Evolutionary conservation across 2,888 invertebrate species (phyloP).

Genomic region (Zaprionus bogoriensis): DNA sequence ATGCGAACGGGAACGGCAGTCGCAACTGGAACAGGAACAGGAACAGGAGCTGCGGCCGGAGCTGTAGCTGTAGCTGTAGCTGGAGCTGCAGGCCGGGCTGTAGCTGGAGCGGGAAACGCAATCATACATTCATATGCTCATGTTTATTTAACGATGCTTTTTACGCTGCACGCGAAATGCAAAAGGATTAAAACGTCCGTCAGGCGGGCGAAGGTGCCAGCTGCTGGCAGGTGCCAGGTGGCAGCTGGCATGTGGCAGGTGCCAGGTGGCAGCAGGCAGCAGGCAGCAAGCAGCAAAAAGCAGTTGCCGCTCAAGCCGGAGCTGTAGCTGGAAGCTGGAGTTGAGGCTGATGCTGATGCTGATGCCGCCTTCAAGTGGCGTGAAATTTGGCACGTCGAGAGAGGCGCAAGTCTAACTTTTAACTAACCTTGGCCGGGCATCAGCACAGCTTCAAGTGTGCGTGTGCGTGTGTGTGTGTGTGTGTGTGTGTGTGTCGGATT

Average conservation of each 20-base stretch:
- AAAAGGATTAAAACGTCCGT: conserved; percentile 68
- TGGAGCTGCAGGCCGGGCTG: background rate
- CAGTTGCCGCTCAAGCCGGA: conserved; percentile 2
- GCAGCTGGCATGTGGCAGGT: conserved; percentile 15
- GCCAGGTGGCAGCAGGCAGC: conserved; percentile 2
- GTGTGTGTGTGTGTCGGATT: conserved; percentile 11
- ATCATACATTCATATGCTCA: conserved; percentile 75
- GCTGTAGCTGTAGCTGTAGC: background rate
- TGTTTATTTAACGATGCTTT: conserved; percentile 77
- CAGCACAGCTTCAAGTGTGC: conserved; percentile 16
- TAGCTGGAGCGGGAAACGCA: conserved; percentile 19
- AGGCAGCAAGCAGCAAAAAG: conserved; percentile 6
- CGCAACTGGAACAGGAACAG: background rate
- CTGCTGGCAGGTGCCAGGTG: conserved; percentile 6
- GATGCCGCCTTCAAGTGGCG: conserved; percentile 64
- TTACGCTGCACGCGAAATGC: conserved; percentile 68
- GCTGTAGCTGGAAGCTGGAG: conserved; percentile 1
- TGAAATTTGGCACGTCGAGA: conserved; percentile 71
- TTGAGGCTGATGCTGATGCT: conserved; percentile 2
- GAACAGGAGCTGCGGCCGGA: background rate
- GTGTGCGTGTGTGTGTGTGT: background rate
- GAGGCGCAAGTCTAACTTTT: conserved; percentile 51
- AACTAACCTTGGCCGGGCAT: conserved; percentile 54
- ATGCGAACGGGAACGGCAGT: background rate
- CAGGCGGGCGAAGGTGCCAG: conserved; percentile 15